phyloP scores from a whole-genome alignment of 92 coral and sea anemone species.

The Palythoa caribaeorum region DNA sequence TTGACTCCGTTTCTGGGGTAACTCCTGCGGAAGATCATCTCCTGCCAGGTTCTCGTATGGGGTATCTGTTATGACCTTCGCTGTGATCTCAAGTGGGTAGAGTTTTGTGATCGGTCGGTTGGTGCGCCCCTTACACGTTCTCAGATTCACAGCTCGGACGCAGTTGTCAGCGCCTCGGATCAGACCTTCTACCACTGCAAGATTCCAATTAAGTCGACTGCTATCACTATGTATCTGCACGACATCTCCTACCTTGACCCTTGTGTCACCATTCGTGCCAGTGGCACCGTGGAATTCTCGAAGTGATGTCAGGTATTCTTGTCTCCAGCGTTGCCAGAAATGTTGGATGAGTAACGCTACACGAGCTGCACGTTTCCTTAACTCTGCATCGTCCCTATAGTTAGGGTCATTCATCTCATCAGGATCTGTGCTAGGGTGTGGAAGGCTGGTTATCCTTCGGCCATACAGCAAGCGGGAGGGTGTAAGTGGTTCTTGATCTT shows the following conservation, averaged over 20 bases:
- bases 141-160: slow-evolving; percentile 32
- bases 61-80: slow-evolving; percentile 8
- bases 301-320: slow-evolving; percentile 39
- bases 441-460: slow-evolving; percentile 43
- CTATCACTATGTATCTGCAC: slow-evolving; percentile 40
- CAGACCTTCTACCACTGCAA: slow-evolving; percentile 41
- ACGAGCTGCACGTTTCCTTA: slow-evolving; percentile 4
- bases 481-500: slow-evolving; percentile 67
- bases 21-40: background rate
- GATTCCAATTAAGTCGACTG: slow-evolving; percentile 30
- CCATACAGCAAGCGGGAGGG: slow-evolving; percentile 68
- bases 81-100: slow-evolving; percentile 50
- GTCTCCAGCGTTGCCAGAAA: slow-evolving; percentile 63
- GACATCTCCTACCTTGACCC: slow-evolving; percentile 34
- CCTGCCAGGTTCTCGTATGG: background rate
- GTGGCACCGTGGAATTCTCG: slow-evolving; percentile 42
- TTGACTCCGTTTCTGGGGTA: background rate
- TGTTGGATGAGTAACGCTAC: slow-evolving; percentile 58
- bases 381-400: background rate
- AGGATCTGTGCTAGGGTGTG: slow-evolving; percentile 26
- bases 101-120: slow-evolving; percentile 47
- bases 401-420: too few species aligned
- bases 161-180: slow-evolving; percentile 44
- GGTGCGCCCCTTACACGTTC: slow-evolving; percentile 33
- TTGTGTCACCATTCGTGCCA: slow-evolving; percentile 28